Conservation (phyloP, 2,888 invertebrate species). For the Nezara viridula region DNA sequence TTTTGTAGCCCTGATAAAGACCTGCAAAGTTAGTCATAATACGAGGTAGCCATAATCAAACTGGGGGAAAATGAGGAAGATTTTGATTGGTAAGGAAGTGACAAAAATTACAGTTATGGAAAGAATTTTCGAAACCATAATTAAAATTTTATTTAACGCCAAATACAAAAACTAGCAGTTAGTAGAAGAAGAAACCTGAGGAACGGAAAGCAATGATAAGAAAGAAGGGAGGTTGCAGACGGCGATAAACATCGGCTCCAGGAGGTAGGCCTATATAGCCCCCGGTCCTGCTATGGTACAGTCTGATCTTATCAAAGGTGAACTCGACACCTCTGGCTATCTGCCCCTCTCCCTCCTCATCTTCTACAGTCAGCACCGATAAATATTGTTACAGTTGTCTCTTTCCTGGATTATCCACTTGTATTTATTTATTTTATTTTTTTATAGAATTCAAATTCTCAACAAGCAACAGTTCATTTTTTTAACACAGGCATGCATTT, state of each 20-base stretch:
- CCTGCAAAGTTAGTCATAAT: too few species aligned
- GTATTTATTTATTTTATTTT: background rate
- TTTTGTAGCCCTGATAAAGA: too few species aligned
- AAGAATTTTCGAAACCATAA: too few species aligned
- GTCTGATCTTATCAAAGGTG: background rate
- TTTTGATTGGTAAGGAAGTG: too few species aligned
- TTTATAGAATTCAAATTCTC: too few species aligned
- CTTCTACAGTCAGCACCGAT: background rate
- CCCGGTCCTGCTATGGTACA: background rate
- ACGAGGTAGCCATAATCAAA: too few species aligned
- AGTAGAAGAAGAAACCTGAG: background rate
- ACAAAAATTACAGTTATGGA: too few species aligned
- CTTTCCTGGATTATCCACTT: background rate
- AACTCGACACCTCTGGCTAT: background rate
- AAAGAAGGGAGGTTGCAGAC: background rate
- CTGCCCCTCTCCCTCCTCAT: background rate
- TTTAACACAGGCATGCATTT: too few species aligned
- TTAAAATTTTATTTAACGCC: too few species aligned
- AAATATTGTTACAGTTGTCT: background rate
- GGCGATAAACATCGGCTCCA: background rate
- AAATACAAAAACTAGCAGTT: too few species aligned
- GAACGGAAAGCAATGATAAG: background rate
- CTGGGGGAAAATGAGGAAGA: too few species aligned
- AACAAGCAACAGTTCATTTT: too few species aligned
- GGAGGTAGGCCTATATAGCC: background rate